phyloP scores from a whole-genome alignment of 1,140 invertebrate species.

The Steinernema khuongi region DNA sequence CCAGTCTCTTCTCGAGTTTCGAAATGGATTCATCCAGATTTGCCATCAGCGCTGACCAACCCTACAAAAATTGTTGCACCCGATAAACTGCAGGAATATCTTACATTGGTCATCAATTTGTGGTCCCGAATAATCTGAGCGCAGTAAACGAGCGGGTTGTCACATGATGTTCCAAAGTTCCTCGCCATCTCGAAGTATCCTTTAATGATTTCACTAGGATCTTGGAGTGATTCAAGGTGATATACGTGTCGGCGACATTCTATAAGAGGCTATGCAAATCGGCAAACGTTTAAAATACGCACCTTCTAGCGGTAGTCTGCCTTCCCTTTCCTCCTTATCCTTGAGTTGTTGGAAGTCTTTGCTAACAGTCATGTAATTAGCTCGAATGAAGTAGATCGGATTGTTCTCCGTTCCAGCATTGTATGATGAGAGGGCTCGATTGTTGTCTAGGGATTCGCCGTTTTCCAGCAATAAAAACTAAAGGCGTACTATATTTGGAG shows the following conservation, averaged over 20 bases:
- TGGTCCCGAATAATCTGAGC: constrained; percentile 1
- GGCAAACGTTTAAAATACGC: not conserved
- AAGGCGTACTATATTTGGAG: not conserved
- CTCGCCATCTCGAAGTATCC: not conserved
- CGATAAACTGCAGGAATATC: not conserved
- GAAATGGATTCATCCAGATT: not conserved
- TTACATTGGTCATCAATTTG: not conserved
- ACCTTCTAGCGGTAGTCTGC: not conserved
- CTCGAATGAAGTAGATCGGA: not conserved
- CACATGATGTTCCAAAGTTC: not conserved
- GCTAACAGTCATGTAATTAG: not conserved
- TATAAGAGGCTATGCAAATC: not conserved
- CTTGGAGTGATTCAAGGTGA: not conserved
- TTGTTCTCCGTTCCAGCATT: not conserved
- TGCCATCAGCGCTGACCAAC: not conserved
- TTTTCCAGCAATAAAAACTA: not conserved
- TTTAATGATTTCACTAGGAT: not conserved
- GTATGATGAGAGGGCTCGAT: not conserved
- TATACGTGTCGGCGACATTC: not conserved
- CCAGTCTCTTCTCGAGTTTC: not conserved
- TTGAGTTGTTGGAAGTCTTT: not conserved
- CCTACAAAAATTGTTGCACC: not conserved
- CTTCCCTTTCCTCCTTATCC: not conserved
- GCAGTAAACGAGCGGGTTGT: not conserved
- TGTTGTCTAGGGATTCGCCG: constrained; percentile 4